These are phyloP conservation scores for Pampus argenteus DNA, from an alignment of 2,797 vertebrate species.

Conservation along the genomic window DNA sequence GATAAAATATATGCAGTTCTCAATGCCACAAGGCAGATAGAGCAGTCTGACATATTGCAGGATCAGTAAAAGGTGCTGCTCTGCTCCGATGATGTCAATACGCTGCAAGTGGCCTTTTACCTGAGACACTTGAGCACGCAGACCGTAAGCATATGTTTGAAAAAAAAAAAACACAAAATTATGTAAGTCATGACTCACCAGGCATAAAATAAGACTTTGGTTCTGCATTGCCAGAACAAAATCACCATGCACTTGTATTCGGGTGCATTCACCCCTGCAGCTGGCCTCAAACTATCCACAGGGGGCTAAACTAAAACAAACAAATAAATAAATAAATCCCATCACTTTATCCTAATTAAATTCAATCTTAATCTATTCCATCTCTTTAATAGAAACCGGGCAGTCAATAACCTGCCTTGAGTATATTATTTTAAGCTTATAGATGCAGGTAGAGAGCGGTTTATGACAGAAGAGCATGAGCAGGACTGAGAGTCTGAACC, in stretches of 20 bases:
- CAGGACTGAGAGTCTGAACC: neutral
- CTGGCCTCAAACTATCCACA: slow-evolving; percentile 34
- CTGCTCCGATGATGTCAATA: slow-evolving; percentile 40
- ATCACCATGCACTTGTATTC: slow-evolving; percentile 43
- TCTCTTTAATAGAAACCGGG: neutral
- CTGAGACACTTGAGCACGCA: slow-evolving; percentile 36
- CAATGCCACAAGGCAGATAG: slow-evolving; percentile 7
- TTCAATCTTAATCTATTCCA: slow-evolving; percentile 23
- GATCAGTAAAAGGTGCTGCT: slow-evolving; percentile 37
- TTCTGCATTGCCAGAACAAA: slow-evolving; percentile 52
- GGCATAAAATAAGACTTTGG: slow-evolving; percentile 68
- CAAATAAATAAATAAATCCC: too few relatives aligned
- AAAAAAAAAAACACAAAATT: slow-evolving; percentile 76
- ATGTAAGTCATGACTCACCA: slow-evolving; percentile 83
- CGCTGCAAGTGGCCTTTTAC: slow-evolving; percentile 51
- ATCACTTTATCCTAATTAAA: slow-evolving; percentile 34
- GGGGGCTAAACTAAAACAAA: slow-evolving; percentile 40
- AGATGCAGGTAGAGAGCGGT: neutral
- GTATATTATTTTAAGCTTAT: slow-evolving; percentile 5
- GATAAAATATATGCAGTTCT: slow-evolving; percentile 23
- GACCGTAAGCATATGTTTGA: slow-evolving; percentile 62
- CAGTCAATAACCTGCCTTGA: slow-evolving; percentile 1
- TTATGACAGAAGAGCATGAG: neutral
- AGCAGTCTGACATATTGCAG: slow-evolving; percentile 35
- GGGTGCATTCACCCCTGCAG: slow-evolving; percentile 45